These are phyloP conservation scores for Xyrauchen texanus DNA, from an alignment of 2,113 vertebrate species.

Conservation along the genomic window DNA sequence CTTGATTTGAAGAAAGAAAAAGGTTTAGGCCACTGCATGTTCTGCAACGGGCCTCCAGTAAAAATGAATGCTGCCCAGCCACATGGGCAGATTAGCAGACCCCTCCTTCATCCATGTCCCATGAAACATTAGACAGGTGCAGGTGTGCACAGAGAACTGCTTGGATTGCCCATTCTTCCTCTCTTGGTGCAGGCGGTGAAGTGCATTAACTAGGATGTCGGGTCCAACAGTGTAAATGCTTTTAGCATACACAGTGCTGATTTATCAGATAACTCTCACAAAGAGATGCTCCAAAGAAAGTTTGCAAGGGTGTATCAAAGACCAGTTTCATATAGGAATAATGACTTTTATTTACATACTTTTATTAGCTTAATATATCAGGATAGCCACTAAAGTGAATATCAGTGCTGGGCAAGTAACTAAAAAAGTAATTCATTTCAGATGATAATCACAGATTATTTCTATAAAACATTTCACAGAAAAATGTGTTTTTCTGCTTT, in stretches of 20 bases:
- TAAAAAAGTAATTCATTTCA: no score
- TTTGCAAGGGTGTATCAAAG: no score
- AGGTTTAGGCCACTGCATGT: conserved; percentile 40
- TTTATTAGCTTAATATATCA: no score
- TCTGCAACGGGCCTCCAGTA: conserved; percentile 39
- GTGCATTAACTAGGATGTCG: conserved; percentile 12
- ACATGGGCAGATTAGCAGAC: conserved; percentile 39
- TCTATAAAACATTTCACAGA: no score
- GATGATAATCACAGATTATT: no score
- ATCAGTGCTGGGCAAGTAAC: no score
- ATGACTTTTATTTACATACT: no score
- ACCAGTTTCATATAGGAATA: no score
- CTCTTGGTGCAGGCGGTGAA: conserved; percentile 29
- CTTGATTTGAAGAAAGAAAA: conserved; percentile 56
- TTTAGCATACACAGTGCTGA: not conserved
- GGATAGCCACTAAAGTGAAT: no score
- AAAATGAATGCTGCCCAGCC: conserved; percentile 20
- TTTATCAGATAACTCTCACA: no score
- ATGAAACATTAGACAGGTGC: conserved; percentile 52
- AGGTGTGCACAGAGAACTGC: conserved; percentile 42
- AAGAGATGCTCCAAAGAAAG: no score
- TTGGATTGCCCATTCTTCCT: conserved; percentile 31
- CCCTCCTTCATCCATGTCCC: conserved; percentile 21
- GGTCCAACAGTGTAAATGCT: conserved; percentile 3
- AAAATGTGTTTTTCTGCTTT: no score